A percentile compares a stretch with the other conserved stretches of the same genome.
phyloP scores from a whole-genome alignment of 1,140 invertebrate genomes.

The Scaptomyza montana region DNA sequence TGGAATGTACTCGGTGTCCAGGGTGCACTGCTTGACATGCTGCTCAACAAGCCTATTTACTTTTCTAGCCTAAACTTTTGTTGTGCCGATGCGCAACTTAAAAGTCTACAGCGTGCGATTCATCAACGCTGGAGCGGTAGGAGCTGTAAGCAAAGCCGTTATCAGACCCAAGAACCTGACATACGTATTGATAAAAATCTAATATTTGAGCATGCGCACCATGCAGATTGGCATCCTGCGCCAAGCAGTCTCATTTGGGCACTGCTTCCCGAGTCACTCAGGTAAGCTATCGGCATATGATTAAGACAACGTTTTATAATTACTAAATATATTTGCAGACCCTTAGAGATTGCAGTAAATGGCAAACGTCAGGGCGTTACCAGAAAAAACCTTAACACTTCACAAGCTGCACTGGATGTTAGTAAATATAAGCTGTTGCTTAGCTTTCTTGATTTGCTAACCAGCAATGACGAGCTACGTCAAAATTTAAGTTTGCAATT shows the following conservation, averaged over 20 bases:
- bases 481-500: conserved; percentile 57
- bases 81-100: conserved; percentile 86
- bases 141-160: conserved; percentile 69
- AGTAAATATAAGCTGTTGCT: conserved; percentile 87
- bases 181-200: conserved; percentile 80
- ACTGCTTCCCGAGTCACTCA: conserved; percentile 83
- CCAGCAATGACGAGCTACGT: conserved; percentile 63
- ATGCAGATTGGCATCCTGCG: conserved; percentile 84
- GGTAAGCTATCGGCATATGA: conserved; percentile 32
- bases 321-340: conserved; percentile 84
- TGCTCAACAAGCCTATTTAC: conserved; percentile 89
- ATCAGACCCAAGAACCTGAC: conserved; percentile 65
- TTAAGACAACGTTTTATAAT: conserved; percentile 85
- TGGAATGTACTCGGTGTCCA: conserved; percentile 94
- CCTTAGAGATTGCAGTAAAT: conserved; percentile 90
- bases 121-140: conserved; percentile 84
- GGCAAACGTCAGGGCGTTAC: conserved; percentile 92
- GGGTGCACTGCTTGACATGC: conserved; percentile 90
- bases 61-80: conserved; percentile 90
- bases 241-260: conserved; percentile 87
- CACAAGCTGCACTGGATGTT: conserved; percentile 85
- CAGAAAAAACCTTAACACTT: conserved; percentile 87
- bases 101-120: conserved; percentile 88
- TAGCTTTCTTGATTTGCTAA: conserved; percentile 85
- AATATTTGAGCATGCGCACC: conserved; percentile 84